A percentile compares a stretch with the other conserved stretches of the same genome.
These are phyloP conservation scores for Margaritifera margaritifera DNA, from an alignment of 2,888 invertebrate species.

Conservation along the genomic window DNA sequence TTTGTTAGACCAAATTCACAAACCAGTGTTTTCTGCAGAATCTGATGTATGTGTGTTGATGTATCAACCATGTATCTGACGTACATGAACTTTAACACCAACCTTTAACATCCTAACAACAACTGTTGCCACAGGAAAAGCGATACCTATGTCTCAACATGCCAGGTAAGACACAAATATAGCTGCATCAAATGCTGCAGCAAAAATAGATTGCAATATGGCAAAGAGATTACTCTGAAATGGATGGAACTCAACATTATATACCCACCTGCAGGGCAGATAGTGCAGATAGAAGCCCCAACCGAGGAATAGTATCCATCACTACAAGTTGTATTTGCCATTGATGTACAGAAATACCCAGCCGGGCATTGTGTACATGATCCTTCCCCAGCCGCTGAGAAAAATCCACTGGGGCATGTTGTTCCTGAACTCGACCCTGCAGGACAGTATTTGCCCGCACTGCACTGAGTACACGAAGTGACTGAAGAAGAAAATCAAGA, in stretches of 20 bases:
- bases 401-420: constrained; percentile 51
- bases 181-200: too few species aligned
- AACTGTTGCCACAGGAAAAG: too few species aligned
- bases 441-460: constrained; percentile 59
- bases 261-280: constrained; percentile 55
- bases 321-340: constrained; percentile 45
- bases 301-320: constrained; percentile 53
- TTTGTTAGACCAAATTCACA: too few species aligned
- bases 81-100: too few species aligned
- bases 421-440: constrained; percentile 43
- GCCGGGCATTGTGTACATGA: constrained; percentile 54
- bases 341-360: constrained; percentile 51
- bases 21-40: too few species aligned
- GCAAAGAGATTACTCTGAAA: background rate
- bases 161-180: too few species aligned
- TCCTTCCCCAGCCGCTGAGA: constrained; percentile 33
- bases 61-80: too few species aligned
- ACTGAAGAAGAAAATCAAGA: constrained; percentile 37
- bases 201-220: background rate
- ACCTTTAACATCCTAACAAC: too few species aligned
- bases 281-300: constrained; percentile 42
- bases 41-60: too few species aligned
- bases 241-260: background rate
- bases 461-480: constrained; percentile 49
- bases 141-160: too few species aligned